Evolutionary conservation across 1,140 invertebrate species (phyloP), one percentile per base, ranked within the genome.

Genomic region (Platyscapa corneri): DNA sequence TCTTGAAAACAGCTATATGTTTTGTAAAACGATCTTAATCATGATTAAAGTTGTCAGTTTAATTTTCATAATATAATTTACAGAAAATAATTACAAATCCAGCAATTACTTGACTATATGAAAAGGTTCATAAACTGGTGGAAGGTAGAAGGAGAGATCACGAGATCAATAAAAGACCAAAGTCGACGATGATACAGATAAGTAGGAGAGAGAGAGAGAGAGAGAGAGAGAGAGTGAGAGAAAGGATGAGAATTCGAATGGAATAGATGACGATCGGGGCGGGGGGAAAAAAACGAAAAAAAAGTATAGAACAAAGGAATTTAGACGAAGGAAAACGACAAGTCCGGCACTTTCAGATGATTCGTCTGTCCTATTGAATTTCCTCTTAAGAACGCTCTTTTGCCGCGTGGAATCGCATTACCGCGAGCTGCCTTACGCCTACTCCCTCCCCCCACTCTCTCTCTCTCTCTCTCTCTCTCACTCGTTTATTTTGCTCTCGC

Each of bases 291-390:
- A 46, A 5, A 46, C 5, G 42, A 46, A 46, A 53, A 79, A 70
- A 74, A n/a, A 70, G 39, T 30, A 49, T 20, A 20, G 39, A 70
- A 80, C 27, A 65, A 80, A 80, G n/a, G n/a, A n/a, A n/a, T n/a
- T n/a, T n/a, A n/a, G 46, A 49, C 34, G 14, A 49, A 81, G 39
- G 32, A 78, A 39, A 78, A 70, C 56, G n/a, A 70, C 56, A 37
- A 77, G 67, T 64, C 77, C 77, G 77, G 77, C 37, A 75, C 77
- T 85, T 80, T 64, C 37, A 64, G 53, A 85, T 85, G 83, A 85
- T 85, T 85, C 53, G 56, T 56, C 77, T 23, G 77, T 82, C 78
- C 65, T 76, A 85, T 85, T 82, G 78, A 42, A 79, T 85, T 82
- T 81, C 77, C 77, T 53, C 76, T 78, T 70, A 78, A 78, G 64